Percentiles rank a stretch among this genome's conserved stretches.
Conservation (phyloP, 2,797 vertebrate species). For the Linurgus olivaceus region DNA sequence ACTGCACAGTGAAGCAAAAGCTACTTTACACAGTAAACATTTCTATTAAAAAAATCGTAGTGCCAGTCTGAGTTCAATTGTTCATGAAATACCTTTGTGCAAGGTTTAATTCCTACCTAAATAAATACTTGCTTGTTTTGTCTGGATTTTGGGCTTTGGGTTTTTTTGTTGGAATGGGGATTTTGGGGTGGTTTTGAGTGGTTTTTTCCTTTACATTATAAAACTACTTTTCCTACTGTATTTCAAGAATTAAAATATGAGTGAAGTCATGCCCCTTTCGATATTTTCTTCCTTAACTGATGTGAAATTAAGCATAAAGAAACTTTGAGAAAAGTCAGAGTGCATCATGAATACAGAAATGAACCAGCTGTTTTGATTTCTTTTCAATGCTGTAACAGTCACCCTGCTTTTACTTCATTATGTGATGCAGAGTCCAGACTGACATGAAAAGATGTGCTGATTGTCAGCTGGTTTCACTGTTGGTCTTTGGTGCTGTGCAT, state of each 20-base stretch:
- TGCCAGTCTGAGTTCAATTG: not conserved
- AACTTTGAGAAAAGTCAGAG: not conserved
- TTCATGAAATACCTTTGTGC: not conserved
- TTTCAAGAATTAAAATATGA: not conserved
- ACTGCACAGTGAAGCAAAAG: not conserved
- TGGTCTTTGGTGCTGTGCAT: not conserved
- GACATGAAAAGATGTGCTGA: not conserved
- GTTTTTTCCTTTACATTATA: not conserved
- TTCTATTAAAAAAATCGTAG: fast-evolving
- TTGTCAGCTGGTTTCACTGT: not conserved
- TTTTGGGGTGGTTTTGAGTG: not conserved
- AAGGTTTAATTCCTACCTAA: not conserved
- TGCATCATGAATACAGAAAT: not conserved
- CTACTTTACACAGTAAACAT: not conserved
- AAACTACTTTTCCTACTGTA: not conserved
- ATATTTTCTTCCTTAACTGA: not conserved
- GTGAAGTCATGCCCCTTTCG: not conserved
- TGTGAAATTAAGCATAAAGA: not conserved
- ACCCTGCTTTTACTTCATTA: not conserved
- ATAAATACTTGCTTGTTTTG: not conserved
- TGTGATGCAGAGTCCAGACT: not conserved
- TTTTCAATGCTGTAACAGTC: not conserved
- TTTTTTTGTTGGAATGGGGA: not conserved
- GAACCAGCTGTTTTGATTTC: not conserved
- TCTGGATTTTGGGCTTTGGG: fast-evolving